Conservation (phyloP, 37 sponge, comb jelly and placozoan species). For the Beroe ovata region DNA sequence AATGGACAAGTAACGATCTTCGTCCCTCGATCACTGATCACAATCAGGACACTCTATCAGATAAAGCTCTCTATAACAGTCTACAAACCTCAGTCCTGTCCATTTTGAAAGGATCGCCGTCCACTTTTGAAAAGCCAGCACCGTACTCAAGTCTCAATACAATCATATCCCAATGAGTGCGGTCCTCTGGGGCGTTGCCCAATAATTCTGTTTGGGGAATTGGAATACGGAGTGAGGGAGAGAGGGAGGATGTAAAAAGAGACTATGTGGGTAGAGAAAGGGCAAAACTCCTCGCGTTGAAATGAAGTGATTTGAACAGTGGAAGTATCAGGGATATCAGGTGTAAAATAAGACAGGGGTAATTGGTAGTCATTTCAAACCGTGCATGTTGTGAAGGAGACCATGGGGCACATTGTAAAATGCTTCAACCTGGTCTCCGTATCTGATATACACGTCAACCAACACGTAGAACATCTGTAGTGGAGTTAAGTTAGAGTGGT, state of each 20-base stretch:
- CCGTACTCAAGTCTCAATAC: slow-evolving; percentile 47
- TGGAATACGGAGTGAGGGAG: background rate
- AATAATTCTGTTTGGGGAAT: background rate
- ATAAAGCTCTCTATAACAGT: too few relatives aligned
- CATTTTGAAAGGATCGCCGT: slow-evolving; percentile 30
- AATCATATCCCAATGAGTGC: background rate
- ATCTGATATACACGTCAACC: slow-evolving; percentile 43
- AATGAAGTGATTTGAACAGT: too few relatives aligned
- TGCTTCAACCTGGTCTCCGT: background rate
- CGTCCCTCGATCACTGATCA: too few relatives aligned
- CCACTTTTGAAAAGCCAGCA: slow-evolving; percentile 17
- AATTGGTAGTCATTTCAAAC: too few relatives aligned
- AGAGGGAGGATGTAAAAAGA: background rate
- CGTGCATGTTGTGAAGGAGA: slow-evolving; percentile 24
- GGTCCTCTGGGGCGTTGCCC: too few relatives aligned
- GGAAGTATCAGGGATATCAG: too few relatives aligned
- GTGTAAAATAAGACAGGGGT: too few relatives aligned
- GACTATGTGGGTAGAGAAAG: too few relatives aligned
- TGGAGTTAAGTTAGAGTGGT: background rate
- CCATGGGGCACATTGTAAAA: slow-evolving; percentile 49
- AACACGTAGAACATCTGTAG: slow-evolving; percentile 63
- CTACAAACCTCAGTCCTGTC: slow-evolving; percentile 30
- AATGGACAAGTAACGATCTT: too few relatives aligned
- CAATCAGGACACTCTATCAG: too few relatives aligned
- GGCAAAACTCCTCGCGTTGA: too few relatives aligned